These are phyloP conservation scores for Psittacula cyanocephala DNA, from an alignment of 2,113 vertebrate genomes.

Conservation along the genomic window DNA sequence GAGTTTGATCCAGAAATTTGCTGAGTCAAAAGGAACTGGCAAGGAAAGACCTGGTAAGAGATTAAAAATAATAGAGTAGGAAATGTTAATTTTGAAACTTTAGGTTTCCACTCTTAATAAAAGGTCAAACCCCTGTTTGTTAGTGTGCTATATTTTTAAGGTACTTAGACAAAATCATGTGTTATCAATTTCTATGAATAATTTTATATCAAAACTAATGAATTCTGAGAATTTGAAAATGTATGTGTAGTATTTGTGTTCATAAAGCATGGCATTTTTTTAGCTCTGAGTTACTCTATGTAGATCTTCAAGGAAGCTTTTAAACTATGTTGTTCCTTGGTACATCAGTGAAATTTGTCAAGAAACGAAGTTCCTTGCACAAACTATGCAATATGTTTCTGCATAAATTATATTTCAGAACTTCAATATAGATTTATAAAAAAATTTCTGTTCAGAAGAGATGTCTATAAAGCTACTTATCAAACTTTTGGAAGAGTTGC, in stretches of 20 bases:
- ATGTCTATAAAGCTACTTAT: not conserved
- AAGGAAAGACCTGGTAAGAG: slow-evolving; percentile 93
- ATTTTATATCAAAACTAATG: not conserved
- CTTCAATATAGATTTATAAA: not conserved
- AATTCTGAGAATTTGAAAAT: not conserved
- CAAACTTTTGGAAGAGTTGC: not conserved
- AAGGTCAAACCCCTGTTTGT: not conserved
- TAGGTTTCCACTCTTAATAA: not conserved
- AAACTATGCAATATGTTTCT: not conserved
- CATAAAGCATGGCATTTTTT: not conserved
- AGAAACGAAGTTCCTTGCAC: not conserved
- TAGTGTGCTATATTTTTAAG: not conserved
- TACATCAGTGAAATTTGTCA: not conserved
- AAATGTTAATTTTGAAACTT: not conserved
- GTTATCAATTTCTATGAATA: not conserved
- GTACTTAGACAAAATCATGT: not conserved
- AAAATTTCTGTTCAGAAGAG: not conserved
- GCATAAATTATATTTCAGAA: not conserved
- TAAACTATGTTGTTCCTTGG: not conserved
- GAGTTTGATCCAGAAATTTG: slow-evolving; percentile 91
- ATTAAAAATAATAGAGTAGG: not conserved
- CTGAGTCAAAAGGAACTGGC: slow-evolving; percentile 95
- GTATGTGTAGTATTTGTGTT: not conserved
- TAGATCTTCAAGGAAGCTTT: not conserved
- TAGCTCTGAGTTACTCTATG: not conserved